Base-by-base conservation (phyloP, 1,140 invertebrate genomes). In the Pteromalus puparum region DNA sequence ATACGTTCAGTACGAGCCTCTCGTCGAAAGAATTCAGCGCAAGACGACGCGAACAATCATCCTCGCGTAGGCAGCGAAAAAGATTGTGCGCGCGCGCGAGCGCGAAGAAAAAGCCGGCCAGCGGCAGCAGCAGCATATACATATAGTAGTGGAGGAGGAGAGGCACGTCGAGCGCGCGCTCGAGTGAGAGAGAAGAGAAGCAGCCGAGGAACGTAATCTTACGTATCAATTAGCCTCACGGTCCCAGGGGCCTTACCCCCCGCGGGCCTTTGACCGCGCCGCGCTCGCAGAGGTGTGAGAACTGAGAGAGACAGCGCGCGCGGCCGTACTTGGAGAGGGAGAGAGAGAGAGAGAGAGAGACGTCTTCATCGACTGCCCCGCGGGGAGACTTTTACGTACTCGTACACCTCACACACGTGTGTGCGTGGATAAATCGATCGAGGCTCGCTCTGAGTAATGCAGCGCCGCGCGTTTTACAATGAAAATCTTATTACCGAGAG, bases 191-290 rank as follows among this genome's bases (percentile, higher is more conserved):
- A 75, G 81, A 89, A 78, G 67, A 81, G 72, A 85, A 82, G 88
- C 85, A 77, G 87, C 85, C 82, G 75, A 81, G 86, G 89, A 92
- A 92, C 90, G 91, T 92, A 93, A 92, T 93, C 91, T 93, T 93
- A 93, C 92, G 92, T 93, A 93, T 93, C 92, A 93, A 93, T 93
- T 93, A 93, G 92, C 90, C 91, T 90, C 91, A 91, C 90, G 90
- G 90, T 92, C 90, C 90, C 90, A 91, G 90, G 90, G 91, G 90
- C 89, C 89, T 91, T 92, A 92, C 92, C 92, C 92, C 92, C 92
- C 91, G 92, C 91, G 92, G 92, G 91, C 92, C 92, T 93, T 93
- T 93, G 92, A 93, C 92, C 91, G 91, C 87, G 90, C 92, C 92
- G 92, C 92, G 87, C 90, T 88, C 21, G 24, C 89, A 89, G 88